Base-by-base conservation (phyloP, 2,797 vertebrate genomes). In the Austrolebias charrua region DNA sequence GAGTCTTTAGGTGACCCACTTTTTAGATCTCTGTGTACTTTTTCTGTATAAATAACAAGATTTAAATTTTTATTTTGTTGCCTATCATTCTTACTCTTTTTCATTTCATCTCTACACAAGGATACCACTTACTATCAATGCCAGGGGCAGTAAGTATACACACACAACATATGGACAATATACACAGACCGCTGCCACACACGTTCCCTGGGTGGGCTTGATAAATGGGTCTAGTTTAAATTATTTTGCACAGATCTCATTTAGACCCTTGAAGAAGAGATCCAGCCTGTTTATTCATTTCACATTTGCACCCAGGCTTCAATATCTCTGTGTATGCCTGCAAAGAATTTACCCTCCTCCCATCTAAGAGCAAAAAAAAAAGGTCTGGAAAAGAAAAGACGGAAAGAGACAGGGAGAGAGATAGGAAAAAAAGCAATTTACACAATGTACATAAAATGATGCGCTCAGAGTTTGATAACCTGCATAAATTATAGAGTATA, bases 401-500 rank as follows among this genome's bases (percentile, higher is more conserved):
- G 73, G 82, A 82, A 76, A 78, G 66, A 76, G 72, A 86, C 48
- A 73, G 70, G 76, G 74, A 78, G 71, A 48, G 74, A 77, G 79
- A 56, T 69, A 69, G 75, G 69, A 77, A 81, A 89, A 90, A 94
- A 92, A 90, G 91, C 89, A 92, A 93, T 94, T 92, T 93, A 91
- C 92, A 91, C 92, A 92, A 93, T 93, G 92, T 93, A 94, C 92
- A 93, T 94, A 93, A 93, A 92, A 93, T 92, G 90, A 93, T 93
- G 90, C 89, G 88, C 91, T 89, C 90, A 86, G 89, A 91, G 90
- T 93, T 92, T 94, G 92, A 93, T 93, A 93, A 93, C 91, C 91
- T 90, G 91, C 90, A 93, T 93, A 93, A 93, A 94, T 93, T 92
- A 93, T 90, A 90, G 91, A 91, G 88, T 88, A 84, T 93, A 92